Conservation (phyloP, 2,888 invertebrate genomes). For the Volucella zonaria region DNA sequence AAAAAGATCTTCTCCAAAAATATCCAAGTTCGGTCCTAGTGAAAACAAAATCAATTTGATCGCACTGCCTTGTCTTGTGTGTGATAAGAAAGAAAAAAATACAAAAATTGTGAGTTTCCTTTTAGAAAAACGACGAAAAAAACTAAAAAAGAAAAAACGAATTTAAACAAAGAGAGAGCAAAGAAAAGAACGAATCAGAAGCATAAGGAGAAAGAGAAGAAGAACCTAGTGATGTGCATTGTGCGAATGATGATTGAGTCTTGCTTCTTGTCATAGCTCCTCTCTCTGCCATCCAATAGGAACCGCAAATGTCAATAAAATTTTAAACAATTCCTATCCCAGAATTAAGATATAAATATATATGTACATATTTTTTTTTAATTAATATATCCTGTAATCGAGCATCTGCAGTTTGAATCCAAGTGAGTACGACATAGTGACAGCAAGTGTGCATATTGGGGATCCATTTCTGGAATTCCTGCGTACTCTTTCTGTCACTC, state of each 20-base stretch:
- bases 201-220: constrained; percentile 59
- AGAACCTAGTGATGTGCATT: constrained; percentile 64
- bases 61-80: constrained; percentile 55
- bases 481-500: constrained; percentile 50
- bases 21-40: constrained; percentile 53
- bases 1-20: constrained; percentile 34
- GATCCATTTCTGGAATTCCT: constrained; percentile 41
- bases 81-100: constrained; percentile 57
- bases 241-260: constrained; percentile 11
- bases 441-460: too few relatives aligned
- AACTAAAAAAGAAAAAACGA: constrained; percentile 67
- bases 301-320: constrained; percentile 40
- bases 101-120: constrained; percentile 69
- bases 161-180: constrained; percentile 68
- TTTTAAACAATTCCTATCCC: background rate
- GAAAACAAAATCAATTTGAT: constrained; percentile 50
- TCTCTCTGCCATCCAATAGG: constrained; percentile 9
- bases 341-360: background rate
- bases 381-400: background rate
- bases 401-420: background rate
- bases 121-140: constrained; percentile 50
- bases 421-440: background rate
- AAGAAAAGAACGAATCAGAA: constrained; percentile 59
- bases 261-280: constrained; percentile 41
- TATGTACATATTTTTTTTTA: background rate